These are phyloP conservation scores for Gallinago paraguaiae DNA, from an alignment of 2,113 vertebrate species.

Conservation along the genomic window DNA sequence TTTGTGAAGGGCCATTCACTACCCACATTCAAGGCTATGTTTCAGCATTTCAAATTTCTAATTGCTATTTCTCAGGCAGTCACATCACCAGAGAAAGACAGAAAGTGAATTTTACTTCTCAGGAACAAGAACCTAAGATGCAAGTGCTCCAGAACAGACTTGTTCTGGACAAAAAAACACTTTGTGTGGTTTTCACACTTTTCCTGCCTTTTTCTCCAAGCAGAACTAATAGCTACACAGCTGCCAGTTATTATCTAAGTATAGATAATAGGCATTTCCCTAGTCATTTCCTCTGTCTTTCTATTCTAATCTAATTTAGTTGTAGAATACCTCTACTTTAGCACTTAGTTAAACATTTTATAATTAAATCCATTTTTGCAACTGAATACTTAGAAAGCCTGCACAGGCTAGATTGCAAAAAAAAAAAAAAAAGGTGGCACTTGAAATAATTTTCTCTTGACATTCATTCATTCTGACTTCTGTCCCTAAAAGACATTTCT, in stretches of 20 bases:
- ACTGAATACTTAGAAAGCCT: neutral
- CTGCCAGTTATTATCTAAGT: neutral
- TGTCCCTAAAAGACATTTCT: neutral
- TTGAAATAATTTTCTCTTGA: neutral
- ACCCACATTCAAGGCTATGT: neutral
- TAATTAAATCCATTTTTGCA: constrained; percentile 39
- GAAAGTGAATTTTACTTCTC: neutral
- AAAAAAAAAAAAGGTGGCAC: neutral
- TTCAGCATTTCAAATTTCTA: neutral
- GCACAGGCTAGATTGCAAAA: neutral
- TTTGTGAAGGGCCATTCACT: neutral
- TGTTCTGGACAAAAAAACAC: neutral
- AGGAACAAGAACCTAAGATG: neutral
- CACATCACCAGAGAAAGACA: neutral
- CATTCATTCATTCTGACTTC: neutral
- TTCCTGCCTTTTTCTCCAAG: neutral
- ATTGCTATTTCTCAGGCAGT: neutral
- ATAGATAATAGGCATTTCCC: neutral
- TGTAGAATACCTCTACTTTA: neutral
- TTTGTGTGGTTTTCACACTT: neutral
- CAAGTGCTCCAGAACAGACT: neutral
- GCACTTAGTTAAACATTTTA: neutral
- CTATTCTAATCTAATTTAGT: neutral
- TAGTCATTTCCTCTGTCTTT: neutral
- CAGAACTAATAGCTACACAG: neutral